Evolutionary conservation across 2,113 vertebrate genomes (phyloP), one percentile per base, ranked within the genome.

Genomic region (Ciconia boyciana): DNA sequence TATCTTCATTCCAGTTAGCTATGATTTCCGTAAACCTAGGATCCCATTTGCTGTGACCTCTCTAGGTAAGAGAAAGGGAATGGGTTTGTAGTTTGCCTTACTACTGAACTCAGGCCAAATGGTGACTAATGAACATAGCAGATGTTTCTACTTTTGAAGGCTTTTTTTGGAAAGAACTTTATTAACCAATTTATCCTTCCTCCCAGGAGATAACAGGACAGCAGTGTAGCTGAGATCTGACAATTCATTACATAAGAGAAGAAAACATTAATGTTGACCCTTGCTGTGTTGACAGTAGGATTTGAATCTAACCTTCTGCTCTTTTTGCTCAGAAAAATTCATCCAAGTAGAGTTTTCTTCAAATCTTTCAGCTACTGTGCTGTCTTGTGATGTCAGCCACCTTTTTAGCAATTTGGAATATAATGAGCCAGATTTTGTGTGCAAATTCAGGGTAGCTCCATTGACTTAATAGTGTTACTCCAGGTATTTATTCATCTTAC

Each of bases 101-200:
- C 52, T 93, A 66, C 92, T 92, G 94, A 96, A 94, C 39, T 76
- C 46, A 25, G n/a, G 96, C 95, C 95, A 97, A 92, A 52, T 49
- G 49, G 55, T 96, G 93, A 96, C 94, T 96, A 97, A 97, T 95
- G 90, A 96, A 69, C 51, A 34, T 61, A 91, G 82, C 95, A 97
- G 97, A 96, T 97, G 93, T 96, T 97, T 97, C 66, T 97, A 43
- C 91, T 94, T 97, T 87, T 90, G 82, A 91, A 94, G 51, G 46
- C 61, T 85, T 94, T 96, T 95, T 95, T 95, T 82, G 58, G 84
- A 96, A 97, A 89, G 58, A 92, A 62, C 62, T 81, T 68, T 86
- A 90, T 91, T 87, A 96, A 94, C 76, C 58, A 93, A 93, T 92
- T 96, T 96, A 92, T 97, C 82, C 92, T 95, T 96, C 90, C 78